phyloP scores from a whole-genome alignment of 2,888 invertebrate species.

The Cheilosia soror region DNA sequence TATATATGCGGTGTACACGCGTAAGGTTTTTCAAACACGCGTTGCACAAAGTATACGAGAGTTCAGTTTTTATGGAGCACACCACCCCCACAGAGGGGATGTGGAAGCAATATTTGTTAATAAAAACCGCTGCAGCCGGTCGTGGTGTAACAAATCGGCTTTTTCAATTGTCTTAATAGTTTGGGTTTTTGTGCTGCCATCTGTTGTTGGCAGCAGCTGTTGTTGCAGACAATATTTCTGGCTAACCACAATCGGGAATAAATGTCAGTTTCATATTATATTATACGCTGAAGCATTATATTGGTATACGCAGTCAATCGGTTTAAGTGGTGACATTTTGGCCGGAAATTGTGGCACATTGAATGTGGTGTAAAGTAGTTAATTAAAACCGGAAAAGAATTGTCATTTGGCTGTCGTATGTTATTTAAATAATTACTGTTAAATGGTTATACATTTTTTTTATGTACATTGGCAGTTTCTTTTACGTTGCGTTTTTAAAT shows the following conservation, averaged over 20 bases:
- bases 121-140: conserved; percentile 47
- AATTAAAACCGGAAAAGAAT: conserved; percentile 6
- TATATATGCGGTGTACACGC: conserved; percentile 28
- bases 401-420: conserved; percentile 7
- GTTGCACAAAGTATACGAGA: conserved; percentile 21
- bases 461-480: not conserved
- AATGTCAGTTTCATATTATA: conserved; percentile 56
- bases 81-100: conserved; percentile 3
- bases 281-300: conserved; percentile 14
- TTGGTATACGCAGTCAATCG: conserved; percentile 35
- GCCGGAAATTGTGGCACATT: conserved; percentile 18
- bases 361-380: conserved; percentile 1
- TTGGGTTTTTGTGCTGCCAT: conserved; percentile 51
- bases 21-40: conserved; percentile 47
- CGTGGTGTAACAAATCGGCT: conserved; percentile 9
- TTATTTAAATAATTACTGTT: conserved; percentile 4
- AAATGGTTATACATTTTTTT: not conserved
- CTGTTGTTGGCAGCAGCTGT: conserved; percentile 47
- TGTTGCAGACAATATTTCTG: conserved; percentile 29
- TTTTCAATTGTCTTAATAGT: conserved; percentile 65
- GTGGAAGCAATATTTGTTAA: conserved; percentile 43
- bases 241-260: conserved; percentile 41
- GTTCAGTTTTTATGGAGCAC: conserved; percentile 32
- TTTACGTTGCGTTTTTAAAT: too few relatives aligned
- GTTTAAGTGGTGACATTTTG: conserved; percentile 56